phyloP scores from a whole-genome alignment of 1,140 invertebrate species.

The Drosophila busckii region DNA sequence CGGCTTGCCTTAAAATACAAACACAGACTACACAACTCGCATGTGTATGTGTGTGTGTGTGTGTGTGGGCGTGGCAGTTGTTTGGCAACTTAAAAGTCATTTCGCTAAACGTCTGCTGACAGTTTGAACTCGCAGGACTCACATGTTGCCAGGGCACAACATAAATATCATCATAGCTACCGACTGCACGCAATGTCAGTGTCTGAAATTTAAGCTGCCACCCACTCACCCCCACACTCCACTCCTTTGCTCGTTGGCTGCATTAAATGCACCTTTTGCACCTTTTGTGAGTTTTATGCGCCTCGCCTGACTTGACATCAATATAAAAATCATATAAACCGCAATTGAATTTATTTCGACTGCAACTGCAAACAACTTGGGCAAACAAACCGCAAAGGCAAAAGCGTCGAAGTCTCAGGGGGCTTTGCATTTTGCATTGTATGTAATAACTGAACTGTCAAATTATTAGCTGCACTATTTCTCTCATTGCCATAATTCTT shows the following conservation, averaged over 20 bases:
- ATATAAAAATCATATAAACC: slow-evolving; percentile 72
- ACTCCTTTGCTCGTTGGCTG: no score
- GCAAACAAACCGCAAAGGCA: slow-evolving; percentile 48
- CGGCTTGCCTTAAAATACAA: slow-evolving; percentile 55
- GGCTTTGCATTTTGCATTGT: background rate
- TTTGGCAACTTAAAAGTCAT: slow-evolving; percentile 70
- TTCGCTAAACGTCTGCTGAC: slow-evolving; percentile 67
- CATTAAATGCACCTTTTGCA: slow-evolving; percentile 36
- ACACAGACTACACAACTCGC: slow-evolving; percentile 37
- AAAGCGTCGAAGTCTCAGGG: background rate
- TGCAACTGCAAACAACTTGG: slow-evolving; percentile 42
- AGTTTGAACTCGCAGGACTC: slow-evolving; percentile 54
- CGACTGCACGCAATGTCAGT: slow-evolving; percentile 58
- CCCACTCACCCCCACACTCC: background rate
- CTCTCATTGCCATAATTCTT: slow-evolving; percentile 52
- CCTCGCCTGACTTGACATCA: slow-evolving; percentile 53
- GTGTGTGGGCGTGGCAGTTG: slow-evolving; percentile 32
- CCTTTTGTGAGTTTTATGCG: slow-evolving; percentile 31
- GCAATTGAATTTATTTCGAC: slow-evolving; percentile 73
- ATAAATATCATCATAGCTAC: slow-evolving; percentile 69
- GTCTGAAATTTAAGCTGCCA: background rate
- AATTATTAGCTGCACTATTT: slow-evolving; percentile 57
- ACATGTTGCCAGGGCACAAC: slow-evolving; percentile 69
- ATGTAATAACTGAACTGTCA: slow-evolving; percentile 56
- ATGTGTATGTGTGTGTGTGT: background rate